phyloP scores from a whole-genome alignment of 2,113 vertebrate genomes.

The Peromyscus maniculatus region DNA sequence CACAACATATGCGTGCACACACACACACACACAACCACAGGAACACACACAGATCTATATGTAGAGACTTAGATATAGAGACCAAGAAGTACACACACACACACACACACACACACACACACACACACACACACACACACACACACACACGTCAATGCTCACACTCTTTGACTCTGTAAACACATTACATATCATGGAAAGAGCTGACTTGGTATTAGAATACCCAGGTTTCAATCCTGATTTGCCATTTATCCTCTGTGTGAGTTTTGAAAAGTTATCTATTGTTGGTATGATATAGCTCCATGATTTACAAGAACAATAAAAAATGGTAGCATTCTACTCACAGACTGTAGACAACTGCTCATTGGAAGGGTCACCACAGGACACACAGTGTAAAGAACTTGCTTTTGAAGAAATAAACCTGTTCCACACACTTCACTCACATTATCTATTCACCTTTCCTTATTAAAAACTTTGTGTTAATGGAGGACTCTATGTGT shows the following conservation, averaged over 20 bases:
- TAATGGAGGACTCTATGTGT: not conserved
- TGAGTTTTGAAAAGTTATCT: slow-evolving; percentile 12
- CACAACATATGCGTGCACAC: not conserved
- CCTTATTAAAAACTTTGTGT: slow-evolving; percentile 14
- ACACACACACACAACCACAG: not conserved
- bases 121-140: not conserved
- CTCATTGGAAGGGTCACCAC: not conserved
- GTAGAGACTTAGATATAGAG: not conserved
- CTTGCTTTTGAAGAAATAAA: not conserved
- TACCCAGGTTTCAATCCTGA: not conserved
- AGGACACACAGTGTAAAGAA: not conserved
- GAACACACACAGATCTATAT: not conserved
- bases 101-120: not conserved
- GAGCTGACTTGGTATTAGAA: not conserved
- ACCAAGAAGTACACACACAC: not conserved
- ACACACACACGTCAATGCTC: not conserved
- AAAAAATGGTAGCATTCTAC: not conserved
- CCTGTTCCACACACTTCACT: not conserved
- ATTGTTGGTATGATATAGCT: not conserved
- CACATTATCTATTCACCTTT: not conserved
- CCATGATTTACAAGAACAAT: slow-evolving; percentile 24
- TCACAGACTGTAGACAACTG: not conserved
- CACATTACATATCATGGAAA: not conserved
- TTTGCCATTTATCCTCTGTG: not conserved
- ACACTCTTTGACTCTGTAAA: not conserved